A percentile compares a stretch with the other conserved stretches of the same genome.
phyloP scores from a whole-genome alignment of 2,797 vertebrate genomes.

The Masticophis lateralis region DNA sequence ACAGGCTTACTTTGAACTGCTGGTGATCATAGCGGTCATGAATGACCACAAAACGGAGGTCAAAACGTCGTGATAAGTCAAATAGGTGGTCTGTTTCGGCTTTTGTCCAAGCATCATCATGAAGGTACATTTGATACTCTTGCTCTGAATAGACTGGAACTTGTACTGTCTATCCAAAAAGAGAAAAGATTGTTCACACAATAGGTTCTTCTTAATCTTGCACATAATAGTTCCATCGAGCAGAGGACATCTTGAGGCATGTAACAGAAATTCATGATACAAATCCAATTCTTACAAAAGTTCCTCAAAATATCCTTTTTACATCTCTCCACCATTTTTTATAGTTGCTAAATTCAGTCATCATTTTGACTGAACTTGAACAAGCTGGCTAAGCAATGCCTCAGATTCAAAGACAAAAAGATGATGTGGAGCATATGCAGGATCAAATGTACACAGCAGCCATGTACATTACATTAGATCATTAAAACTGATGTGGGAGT shows the following conservation, averaged over 20 bases:
- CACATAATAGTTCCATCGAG: background rate
- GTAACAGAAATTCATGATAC: background rate
- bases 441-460: background rate
- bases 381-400: background rate
- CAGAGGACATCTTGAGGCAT: background rate
- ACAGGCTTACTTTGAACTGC: slow-evolving; percentile 89
- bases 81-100: slow-evolving; percentile 97
- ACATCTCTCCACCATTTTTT: background rate
- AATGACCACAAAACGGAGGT: slow-evolving; percentile 92
- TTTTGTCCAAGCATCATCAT: slow-evolving; percentile 98
- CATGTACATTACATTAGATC: background rate
- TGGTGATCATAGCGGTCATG: slow-evolving; percentile 98
- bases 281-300: background rate
- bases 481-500: background rate
- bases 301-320: background rate
- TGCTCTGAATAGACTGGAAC: slow-evolving; percentile 98
- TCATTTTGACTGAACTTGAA: background rate
- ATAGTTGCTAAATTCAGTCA: background rate
- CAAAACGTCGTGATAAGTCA: slow-evolving; percentile 96
- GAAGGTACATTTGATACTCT: slow-evolving; percentile 96
- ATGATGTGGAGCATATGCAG: background rate
- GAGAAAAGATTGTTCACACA: background rate
- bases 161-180: slow-evolving; percentile 83
- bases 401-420: background rate
- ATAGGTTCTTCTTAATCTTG: background rate